phyloP scores from a whole-genome alignment of 92 coral and sea anemone genomes.

The Epizoanthus stellaris region DNA sequence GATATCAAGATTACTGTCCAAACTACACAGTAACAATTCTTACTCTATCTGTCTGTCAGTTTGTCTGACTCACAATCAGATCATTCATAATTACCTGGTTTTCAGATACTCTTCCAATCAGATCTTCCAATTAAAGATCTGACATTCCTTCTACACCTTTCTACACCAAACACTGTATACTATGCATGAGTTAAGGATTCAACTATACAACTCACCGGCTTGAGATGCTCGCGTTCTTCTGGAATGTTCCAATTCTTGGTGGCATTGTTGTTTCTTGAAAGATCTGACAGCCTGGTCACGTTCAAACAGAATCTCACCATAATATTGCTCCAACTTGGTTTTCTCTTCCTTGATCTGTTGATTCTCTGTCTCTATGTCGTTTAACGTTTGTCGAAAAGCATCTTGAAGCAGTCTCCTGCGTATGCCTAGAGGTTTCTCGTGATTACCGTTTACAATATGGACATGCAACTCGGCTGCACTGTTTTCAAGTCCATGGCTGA shows the following conservation, averaged over 20 bases:
- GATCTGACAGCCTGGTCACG: constrained; percentile 5
- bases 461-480: not conserved
- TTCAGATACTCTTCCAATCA: too few species aligned
- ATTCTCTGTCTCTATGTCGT: not conserved
- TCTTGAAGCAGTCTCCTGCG: not conserved
- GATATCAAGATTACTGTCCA: too few species aligned
- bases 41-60: too few species aligned
- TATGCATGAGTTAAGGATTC: not conserved
- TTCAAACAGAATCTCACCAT: not conserved
- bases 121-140: too few species aligned
- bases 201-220: not conserved
- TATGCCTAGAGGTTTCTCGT: not conserved
- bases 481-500: not conserved
- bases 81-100: too few species aligned
- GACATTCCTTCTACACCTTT: too few species aligned
- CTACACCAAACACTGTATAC: too few species aligned
- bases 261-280: not conserved
- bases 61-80: too few species aligned
- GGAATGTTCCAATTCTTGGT: not conserved
- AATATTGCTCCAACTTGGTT: not conserved
- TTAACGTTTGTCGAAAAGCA: not conserved
- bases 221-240: not conserved
- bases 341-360: not conserved
- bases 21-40: too few species aligned
- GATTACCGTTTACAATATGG: not conserved